Percentiles rank a stretch among this genome's conserved stretches.
These are phyloP conservation scores for Formica exsecta DNA, from an alignment of 1,140 invertebrate species.

Conservation along the genomic window DNA sequence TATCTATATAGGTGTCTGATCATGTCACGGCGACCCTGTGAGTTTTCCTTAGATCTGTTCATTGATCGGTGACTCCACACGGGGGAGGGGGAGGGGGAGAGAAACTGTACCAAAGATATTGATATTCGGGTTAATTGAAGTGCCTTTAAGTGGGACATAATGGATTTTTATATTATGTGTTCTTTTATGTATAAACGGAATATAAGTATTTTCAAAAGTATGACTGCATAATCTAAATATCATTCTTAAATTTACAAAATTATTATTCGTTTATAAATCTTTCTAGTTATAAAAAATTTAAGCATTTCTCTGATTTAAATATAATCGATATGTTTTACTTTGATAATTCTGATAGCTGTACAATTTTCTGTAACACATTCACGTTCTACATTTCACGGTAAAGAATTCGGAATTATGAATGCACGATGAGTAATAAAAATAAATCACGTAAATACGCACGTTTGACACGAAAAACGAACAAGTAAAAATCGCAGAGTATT, in stretches of 20 bases:
- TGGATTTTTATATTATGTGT: neutral
- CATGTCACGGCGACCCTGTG: slow-evolving; percentile 61
- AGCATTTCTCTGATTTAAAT: slow-evolving; percentile 18
- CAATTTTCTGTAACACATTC: neutral
- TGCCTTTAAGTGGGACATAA: neutral
- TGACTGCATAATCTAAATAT: neutral
- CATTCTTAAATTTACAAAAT: neutral
- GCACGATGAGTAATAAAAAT: slow-evolving; percentile 1
- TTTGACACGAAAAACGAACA: neutral
- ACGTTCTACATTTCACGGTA: neutral
- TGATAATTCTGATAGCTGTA: neutral
- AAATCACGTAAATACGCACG: neutral
- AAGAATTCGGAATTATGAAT: no score
- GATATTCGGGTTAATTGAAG: neutral
- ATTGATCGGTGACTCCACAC: slow-evolving; percentile 43
- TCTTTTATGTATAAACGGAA: neutral
- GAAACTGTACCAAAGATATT: slow-evolving; percentile 20
- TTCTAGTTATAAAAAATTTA: slow-evolving; percentile 2
- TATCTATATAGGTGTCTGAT: slow-evolving; percentile 70
- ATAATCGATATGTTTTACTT: neutral
- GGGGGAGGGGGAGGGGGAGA: slow-evolving; percentile 42
- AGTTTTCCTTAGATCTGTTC: slow-evolving; percentile 69
- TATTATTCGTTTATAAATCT: neutral
- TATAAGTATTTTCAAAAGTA: neutral
- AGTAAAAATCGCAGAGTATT: slow-evolving; percentile 29